Evolutionary conservation across 1,140 invertebrate genomes (phyloP), one percentile per base, ranked within the genome.

Genomic region (Tetragnatha versicolor): DNA sequence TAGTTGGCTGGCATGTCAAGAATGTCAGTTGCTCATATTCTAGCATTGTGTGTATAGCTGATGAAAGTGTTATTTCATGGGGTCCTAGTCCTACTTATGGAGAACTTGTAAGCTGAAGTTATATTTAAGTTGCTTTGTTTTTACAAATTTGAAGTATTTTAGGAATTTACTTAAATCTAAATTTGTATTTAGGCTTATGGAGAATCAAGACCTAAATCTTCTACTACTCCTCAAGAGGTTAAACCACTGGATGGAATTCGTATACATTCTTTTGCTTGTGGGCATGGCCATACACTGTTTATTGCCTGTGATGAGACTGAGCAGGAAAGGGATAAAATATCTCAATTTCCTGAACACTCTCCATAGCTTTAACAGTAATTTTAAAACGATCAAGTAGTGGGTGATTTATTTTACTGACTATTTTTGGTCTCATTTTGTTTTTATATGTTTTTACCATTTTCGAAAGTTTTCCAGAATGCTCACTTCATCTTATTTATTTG

Each of bases 61-160:
- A 98, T 84, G 93, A 96, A 45, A 93, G 91, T 17, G 89, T 96
- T 14, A 94, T 97, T 79, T 92, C 92, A 42, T 97, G 94, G 94
- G 95, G 95, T 6, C 91, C 93, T 45, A 93, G 93, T 78, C 95
- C 95, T 0, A 96, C 94, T 3, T 97, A 92, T 84, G 95, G 95
- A 5, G 95, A 97, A 89, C 86, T 97, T 87, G 93, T 93, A 86
- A 88, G 87, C 9, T 42, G n/a, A n/a, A n/a, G n/a, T n/a, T n/a
- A n/a, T n/a, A n/a, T n/a, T n/a, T n/a, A 42, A 4, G 9, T 31
- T 66, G 5, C 14, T 31, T 47, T 29, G 20, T 66, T 60, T 17
- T 33, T 60, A n/a, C 3, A 60, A 31, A 60, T 60, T 33, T 33
- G 29, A 3, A 27, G 3, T 0, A 42, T 42, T 60, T 60, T 10